Conservation (phyloP, 1,140 invertebrate species). For the Habropoda laboriosa region DNA sequence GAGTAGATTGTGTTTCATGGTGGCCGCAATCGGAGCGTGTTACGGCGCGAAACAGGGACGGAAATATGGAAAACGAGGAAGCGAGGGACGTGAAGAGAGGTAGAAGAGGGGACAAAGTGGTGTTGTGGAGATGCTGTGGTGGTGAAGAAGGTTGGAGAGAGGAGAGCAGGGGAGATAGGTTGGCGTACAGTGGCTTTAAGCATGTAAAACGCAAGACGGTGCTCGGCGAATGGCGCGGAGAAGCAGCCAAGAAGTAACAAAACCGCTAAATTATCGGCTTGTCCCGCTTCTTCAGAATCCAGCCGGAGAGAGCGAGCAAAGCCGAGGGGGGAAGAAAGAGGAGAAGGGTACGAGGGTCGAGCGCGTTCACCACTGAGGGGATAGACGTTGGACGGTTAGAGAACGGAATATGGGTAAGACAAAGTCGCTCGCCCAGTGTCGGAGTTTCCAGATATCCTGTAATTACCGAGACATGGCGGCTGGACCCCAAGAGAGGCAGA, state of each 20-base stretch:
- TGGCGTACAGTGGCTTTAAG: conserved; percentile 66
- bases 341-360: neutral
- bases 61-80: neutral
- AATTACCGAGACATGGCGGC: conserved; percentile 29
- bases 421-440: conserved; percentile 21
- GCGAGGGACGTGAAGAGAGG: no score
- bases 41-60: neutral
- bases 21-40: conserved; percentile 23
- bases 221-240: conserved; percentile 56
- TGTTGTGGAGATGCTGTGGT: no score
- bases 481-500: no score
- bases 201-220: conserved; percentile 72
- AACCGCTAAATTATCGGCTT: conserved; percentile 78
- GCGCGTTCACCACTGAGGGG: neutral
- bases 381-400: neutral
- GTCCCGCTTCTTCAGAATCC: conserved; percentile 63
- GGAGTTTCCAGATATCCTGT: conserved; percentile 44
- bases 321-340: conserved; percentile 31
- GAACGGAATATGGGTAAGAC: conserved; percentile 63
- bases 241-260: conserved; percentile 70
- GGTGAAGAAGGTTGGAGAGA: neutral
- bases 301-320: conserved; percentile 30
- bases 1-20: no score
- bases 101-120: neutral
- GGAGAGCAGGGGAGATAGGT: conserved; percentile 22